Evolutionary conservation across 2,888 invertebrate genomes (phyloP), one percentile per base, ranked within the genome.

Genomic region (Drosophila demipolita): DNA sequence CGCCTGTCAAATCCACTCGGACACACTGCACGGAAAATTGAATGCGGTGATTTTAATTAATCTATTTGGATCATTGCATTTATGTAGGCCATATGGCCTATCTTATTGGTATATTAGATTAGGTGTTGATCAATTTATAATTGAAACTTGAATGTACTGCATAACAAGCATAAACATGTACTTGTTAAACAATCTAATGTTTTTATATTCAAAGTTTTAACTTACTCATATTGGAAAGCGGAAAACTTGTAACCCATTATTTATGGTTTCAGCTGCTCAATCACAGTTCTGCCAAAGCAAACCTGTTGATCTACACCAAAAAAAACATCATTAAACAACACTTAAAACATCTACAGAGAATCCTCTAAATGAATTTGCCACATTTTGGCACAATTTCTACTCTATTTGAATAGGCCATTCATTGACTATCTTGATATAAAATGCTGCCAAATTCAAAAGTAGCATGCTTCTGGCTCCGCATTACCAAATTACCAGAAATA

Each of bases 1-100:
- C 42, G 59, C 89, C 72, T 79, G 72, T 74, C 80, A 80, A 80
- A 71, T 66, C 69, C 78, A 65, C 49, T 57, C 53, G 35, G 55
- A 48, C 40, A 52, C n/a, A 54, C 6, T 26, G 35, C 23, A 29
- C 6, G 40, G 32, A 40, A 9, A 42, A 29, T 33, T 32, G 38
- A 57, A 64, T 29, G 33, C 23, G 33, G 12, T 33, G 23, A 35
- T 2, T 40, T 38, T 49, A 32, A 26, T 33, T 26, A 50, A 78
- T 78, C 61, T 26, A 35, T 20, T 50, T 64, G 20, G 40, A 45
- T 71, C 36, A 53, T 23, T 58, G 35, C 40, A 68, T 33, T 23
- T 40, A 3, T 42, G 38, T 26, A 0, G 52, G 38, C 40, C 26
- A 20, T n/a, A 20, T 50, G 57, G 57, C 12, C 48, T 49, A 79